These are phyloP conservation scores for Troides oblongomaculatus DNA, from an alignment of 2,888 invertebrate species.

Conservation along the genomic window DNA sequence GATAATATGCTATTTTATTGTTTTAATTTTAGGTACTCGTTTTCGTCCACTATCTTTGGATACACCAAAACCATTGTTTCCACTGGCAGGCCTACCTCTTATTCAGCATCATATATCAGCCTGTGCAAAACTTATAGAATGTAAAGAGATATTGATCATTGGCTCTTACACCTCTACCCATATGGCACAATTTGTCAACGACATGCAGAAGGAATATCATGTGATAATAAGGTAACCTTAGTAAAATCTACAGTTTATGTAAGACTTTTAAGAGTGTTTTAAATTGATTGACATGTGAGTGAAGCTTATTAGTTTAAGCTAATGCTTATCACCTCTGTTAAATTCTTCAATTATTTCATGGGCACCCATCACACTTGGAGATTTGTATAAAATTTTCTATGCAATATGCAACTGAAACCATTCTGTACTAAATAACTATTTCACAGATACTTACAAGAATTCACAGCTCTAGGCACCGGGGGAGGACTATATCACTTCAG, in stretches of 20 bases:
- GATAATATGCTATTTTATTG: background rate
- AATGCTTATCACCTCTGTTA: too few species aligned
- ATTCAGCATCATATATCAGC: constrained; percentile 99
- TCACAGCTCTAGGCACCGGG: constrained; percentile 95
- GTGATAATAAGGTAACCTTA: constrained; percentile 85
- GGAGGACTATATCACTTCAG: constrained; percentile 98
- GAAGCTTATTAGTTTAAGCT: too few species aligned
- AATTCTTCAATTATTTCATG: too few species aligned
- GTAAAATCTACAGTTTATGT: too few species aligned
- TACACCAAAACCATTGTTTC: constrained; percentile 98
- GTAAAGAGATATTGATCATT: constrained; percentile 95
- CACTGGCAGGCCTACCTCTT: constrained; percentile 96
- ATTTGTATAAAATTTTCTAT: too few species aligned
- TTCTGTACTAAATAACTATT: background rate
- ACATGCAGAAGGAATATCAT: constrained; percentile 91
- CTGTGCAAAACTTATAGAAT: constrained; percentile 86
- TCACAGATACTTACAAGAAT: constrained; percentile 95
- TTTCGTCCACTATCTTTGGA: constrained; percentile 98
- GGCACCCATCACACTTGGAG: too few species aligned
- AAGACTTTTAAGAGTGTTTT: too few species aligned
- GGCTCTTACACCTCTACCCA: constrained; percentile 94
- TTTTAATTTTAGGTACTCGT: constrained; percentile 87
- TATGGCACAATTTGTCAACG: constrained; percentile 91
- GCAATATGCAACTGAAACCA: too few species aligned
- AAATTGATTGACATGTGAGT: too few species aligned